Evolutionary conservation across 2,888 invertebrate species (phyloP).

Genomic region (Drosophila pseudotakahashii): DNA sequence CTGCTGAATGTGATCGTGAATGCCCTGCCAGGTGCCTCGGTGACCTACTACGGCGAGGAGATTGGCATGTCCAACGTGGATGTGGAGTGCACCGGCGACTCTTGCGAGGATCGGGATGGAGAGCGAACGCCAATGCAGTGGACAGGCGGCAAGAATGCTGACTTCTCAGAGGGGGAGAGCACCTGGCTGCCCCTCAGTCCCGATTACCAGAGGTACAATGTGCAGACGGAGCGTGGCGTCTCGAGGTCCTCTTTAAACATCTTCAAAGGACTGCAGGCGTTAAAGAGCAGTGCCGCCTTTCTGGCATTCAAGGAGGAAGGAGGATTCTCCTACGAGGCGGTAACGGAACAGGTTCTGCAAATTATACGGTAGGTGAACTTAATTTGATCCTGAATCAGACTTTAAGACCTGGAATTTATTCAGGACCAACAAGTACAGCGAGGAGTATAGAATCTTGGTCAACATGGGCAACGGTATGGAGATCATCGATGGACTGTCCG

Average conservation of each 20-base stretch:
- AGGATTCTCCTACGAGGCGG: conserved; percentile 76
- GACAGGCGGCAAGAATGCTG: conserved; percentile 85
- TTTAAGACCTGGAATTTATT: neutral
- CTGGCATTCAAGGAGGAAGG: conserved; percentile 65
- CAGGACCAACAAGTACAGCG: conserved; percentile 64
- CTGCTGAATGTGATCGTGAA: conserved; percentile 89
- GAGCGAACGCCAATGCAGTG: conserved; percentile 88
- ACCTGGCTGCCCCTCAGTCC: conserved; percentile 89
- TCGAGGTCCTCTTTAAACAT: conserved; percentile 86
- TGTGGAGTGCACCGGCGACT: conserved; percentile 82
- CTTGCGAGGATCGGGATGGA: conserved; percentile 85
- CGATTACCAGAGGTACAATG: conserved; percentile 87
- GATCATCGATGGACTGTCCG: conserved; percentile 53
- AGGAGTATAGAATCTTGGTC: conserved; percentile 78
- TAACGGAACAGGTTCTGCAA: conserved; percentile 78
- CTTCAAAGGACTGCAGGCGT: conserved; percentile 85
- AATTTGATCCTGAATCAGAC: rapidly evolving
- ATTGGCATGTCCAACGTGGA: conserved; percentile 87
- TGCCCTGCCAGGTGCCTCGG: conserved; percentile 90
- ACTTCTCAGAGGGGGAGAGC: conserved; percentile 86
- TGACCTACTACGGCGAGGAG: conserved; percentile 93
- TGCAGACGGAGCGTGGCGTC: conserved; percentile 85
- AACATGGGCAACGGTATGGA: conserved; percentile 79
- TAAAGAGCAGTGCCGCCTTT: conserved; percentile 85
- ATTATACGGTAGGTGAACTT: conserved; percentile 70